Conservation (phyloP, 1,140 invertebrate genomes). For the Drosophila azteca region DNA sequence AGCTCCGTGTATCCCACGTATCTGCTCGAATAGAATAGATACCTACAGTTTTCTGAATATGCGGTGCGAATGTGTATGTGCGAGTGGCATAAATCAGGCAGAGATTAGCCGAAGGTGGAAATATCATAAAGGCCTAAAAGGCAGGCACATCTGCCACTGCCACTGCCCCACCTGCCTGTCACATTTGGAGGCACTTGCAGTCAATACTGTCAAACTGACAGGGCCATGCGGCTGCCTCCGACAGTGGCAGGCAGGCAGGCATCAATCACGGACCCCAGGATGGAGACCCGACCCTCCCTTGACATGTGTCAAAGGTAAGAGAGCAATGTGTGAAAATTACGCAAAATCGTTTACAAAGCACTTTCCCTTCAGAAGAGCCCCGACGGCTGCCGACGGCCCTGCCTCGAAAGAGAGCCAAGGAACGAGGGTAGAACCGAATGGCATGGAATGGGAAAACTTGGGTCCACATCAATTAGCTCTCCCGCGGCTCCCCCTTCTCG, state of each 20-base stretch:
- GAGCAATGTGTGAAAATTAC: slow-evolving; percentile 66
- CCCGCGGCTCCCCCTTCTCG: slow-evolving; percentile 24
- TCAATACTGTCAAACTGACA: slow-evolving; percentile 50
- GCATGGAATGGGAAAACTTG: slow-evolving; percentile 8
- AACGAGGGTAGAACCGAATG: slow-evolving; percentile 2
- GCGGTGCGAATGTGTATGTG: slow-evolving; percentile 6
- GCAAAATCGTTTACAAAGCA: slow-evolving; percentile 48
- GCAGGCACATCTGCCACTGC: slow-evolving; percentile 15
- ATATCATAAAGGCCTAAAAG: slow-evolving; percentile 18
- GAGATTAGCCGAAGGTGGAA: slow-evolving; percentile 31
- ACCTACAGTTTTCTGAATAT: background rate
- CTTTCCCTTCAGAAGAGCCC: slow-evolving; percentile 5
- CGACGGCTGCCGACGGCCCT: no score
- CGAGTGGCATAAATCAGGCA: slow-evolving; percentile 37
- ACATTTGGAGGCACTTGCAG: slow-evolving; percentile 38
- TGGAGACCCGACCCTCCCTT: slow-evolving; percentile 17
- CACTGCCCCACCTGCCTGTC: slow-evolving; percentile 11
- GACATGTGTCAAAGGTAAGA: slow-evolving; percentile 78
- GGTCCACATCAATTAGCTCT: slow-evolving; percentile 75
- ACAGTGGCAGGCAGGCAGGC: slow-evolving; percentile 21
- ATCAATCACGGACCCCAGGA: slow-evolving; percentile 55
- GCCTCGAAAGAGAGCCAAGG: background rate
- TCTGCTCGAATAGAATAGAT: background rate
- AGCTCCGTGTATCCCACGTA: slow-evolving; percentile 11
- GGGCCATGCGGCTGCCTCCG: slow-evolving; percentile 8